Evolutionary conservation across 2,888 invertebrate species (phyloP).

Genomic region (Ophraella communa): DNA sequence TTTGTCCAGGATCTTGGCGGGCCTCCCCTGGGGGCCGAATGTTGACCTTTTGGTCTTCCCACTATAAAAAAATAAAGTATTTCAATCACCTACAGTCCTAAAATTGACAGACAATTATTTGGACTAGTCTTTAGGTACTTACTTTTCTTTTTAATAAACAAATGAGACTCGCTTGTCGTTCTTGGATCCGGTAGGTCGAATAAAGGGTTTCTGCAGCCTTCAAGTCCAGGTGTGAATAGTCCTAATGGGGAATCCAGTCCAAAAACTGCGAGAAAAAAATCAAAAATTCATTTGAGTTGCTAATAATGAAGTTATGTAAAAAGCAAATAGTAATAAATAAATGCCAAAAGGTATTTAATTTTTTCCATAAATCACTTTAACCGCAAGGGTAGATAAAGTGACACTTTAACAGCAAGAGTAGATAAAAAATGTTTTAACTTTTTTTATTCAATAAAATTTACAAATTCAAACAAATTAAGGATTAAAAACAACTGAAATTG

Average conservation of each 20-base stretch:
- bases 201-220: constrained; percentile 75
- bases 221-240: constrained; percentile 78
- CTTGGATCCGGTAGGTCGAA: constrained; percentile 78
- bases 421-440: too few relatives aligned
- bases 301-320: too few relatives aligned
- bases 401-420: too few relatives aligned
- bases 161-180: constrained; percentile 69
- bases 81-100: too few relatives aligned
- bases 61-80: too few relatives aligned
- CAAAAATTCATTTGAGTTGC: background rate
- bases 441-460: too few relatives aligned
- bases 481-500: too few relatives aligned
- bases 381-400: too few relatives aligned
- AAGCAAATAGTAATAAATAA: too few relatives aligned
- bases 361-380: too few relatives aligned
- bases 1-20: constrained; percentile 93
- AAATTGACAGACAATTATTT: background rate
- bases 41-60: constrained; percentile 87
- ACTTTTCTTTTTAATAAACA: constrained; percentile 81
- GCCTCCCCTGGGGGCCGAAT: constrained; percentile 88
- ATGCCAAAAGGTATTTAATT: too few relatives aligned
- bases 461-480: too few relatives aligned
- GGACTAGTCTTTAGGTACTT: constrained; percentile 57
- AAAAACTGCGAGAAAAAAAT: constrained; percentile 67
- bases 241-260: constrained; percentile 77